Base-by-base conservation (phyloP, 1,140 invertebrate genomes). In the Trichonephila inaurata region DNA sequence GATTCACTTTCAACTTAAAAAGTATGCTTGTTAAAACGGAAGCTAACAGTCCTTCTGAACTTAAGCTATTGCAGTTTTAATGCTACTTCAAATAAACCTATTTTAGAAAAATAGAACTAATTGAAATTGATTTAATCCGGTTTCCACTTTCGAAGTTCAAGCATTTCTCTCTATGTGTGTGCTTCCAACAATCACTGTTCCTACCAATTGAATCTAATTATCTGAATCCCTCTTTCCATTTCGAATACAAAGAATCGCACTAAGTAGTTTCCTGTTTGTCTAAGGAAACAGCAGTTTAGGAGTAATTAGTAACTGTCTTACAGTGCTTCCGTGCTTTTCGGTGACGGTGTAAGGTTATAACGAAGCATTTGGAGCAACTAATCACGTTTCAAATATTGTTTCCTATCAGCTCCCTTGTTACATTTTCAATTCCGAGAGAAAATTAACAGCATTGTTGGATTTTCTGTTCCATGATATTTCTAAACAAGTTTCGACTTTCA, bases 101-200 rank as follows among this genome's bases (percentile, higher is more conserved):
- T 77, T 77, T 77, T 10, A 77, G 28, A 77, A 40, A 28, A 18
- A 40, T 40, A 28, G 16, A 40, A 77, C 51, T 77, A 77, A 77
- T 77, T 77, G 72, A 77, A 40, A 77, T 40, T 28, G 72, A 77
- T 28, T 77, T 77, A 77, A 77, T 77, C 72, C 33, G 72, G 33
- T 77, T 77, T 77, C 51, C 24, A 18, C 72, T 33, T 40, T 18
- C 28, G 28, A 40, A 77, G 28, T 77, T 6, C 64, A 0, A 21
- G 10, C 12, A 64, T 77, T 28, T 77, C 33, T 77, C 28, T 40
- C 18, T 77, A n/a, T n/a, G n/a, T n/a, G n/a, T n/a, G n/a, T n/a
- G 28, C 72, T 1, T 6, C 28, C 18, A 7, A 77, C 28, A 40
- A 33, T 77, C 72, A 18, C 28, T 6, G 16, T 4, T 33, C 28